Conservation (phyloP, 2,113 vertebrate species). For the Xenopus borealis region DNA sequence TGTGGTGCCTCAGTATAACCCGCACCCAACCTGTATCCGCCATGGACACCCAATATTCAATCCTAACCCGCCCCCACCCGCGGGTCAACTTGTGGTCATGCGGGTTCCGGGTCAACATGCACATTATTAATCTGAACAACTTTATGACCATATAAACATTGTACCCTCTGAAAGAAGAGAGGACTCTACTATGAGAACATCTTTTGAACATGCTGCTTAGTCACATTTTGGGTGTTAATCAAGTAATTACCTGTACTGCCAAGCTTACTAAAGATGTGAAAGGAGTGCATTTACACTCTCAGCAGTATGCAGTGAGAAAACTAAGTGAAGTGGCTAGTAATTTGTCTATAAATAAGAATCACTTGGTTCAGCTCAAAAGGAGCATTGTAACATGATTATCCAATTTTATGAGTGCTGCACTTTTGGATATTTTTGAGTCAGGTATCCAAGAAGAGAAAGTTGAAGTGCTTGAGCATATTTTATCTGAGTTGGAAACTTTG, state of each 20-base stretch:
- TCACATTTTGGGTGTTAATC: constrained; percentile 50
- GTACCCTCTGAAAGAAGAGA: not conserved
- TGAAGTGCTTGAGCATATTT: not conserved
- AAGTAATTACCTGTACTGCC: constrained; percentile 52
- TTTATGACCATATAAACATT: constrained; percentile 13
- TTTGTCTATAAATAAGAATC: constrained; percentile 22
- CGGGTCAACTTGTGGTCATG: too few relatives aligned
- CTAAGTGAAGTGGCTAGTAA: constrained; percentile 42
- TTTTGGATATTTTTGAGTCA: constrained; percentile 10
- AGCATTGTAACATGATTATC: constrained; percentile 58
- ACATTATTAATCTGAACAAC: constrained; percentile 57
- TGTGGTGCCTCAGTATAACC: too few relatives aligned
- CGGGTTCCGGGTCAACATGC: too few relatives aligned
- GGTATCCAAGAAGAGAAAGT: not conserved
- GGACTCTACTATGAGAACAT: constrained; percentile 42
- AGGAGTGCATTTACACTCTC: constrained; percentile 32
- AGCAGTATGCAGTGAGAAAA: constrained; percentile 39
- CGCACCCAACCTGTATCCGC: too few relatives aligned
- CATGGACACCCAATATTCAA: too few relatives aligned
- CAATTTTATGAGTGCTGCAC: constrained; percentile 54
- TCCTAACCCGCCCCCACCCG: too few relatives aligned
- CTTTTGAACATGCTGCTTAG: constrained; percentile 49
- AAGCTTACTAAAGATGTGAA: constrained; percentile 49
- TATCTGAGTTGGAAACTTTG: constrained; percentile 50
- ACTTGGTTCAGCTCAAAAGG: constrained; percentile 50